Base-by-base conservation (phyloP, 2,888 invertebrate genomes). In the Cataglyphis albicans region DNA sequence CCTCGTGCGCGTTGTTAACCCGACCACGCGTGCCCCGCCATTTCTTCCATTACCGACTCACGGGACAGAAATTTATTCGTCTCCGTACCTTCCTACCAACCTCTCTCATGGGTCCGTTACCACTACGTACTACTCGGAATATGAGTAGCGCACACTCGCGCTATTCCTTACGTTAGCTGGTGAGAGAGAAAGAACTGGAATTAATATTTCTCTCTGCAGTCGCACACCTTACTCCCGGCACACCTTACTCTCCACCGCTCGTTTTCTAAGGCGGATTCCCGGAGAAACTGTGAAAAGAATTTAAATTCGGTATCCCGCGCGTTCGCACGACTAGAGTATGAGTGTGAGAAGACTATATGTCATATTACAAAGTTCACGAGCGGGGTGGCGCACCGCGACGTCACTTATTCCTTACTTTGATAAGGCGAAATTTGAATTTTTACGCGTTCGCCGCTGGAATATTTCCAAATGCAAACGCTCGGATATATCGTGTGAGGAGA, bases 41-140 rank as follows among this genome's bases (percentile, higher is more conserved):
- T 86, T 89, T 85, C 88, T 86, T 88, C 88, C 85, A 89, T 89
- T 88, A 87, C 88, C 84, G 83, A 83, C 59, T 84, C 84, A 25
- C 84, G 67, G 68, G 82, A 86, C 86, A 86, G 76, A 87, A 91
- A 91, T 91, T 91, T 90, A 90, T 90, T 89, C 89, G 83, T 85
- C 85, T 48, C 73, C 85, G 82, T 82, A 70, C 59, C 78, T 84
- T 18, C 84, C 74, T 44, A 41, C 63, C 75, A 25, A n/a, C 38
- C 80, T 61, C 78, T 76, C 76, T 61, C 73, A 61, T 61, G 83
- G 68, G 82, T 76, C 82, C 84, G 72, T 78, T 78, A 72, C 78
- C 55, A 82, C 65, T 88, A 87, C 86, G 86, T n/a, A n/a, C n/a
- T 87, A 86, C 82, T 67, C 74, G 83, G 89, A 88, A 88, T 89